Base-by-base conservation (phyloP, 2,797 vertebrate species). In the Oceanodroma leucorhoa region DNA sequence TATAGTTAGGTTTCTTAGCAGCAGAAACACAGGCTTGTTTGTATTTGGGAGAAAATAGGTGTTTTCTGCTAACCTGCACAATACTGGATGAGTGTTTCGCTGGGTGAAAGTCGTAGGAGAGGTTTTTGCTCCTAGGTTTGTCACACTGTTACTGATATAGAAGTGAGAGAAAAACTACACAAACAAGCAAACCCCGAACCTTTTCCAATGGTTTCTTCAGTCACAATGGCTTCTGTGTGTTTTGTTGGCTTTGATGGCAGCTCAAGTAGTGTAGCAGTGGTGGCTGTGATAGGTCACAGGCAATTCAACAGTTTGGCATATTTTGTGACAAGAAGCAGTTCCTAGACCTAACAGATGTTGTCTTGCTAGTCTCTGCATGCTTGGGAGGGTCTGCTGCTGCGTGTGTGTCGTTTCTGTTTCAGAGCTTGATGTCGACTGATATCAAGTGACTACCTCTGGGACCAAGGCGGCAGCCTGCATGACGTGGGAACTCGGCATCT, bases 251-350 rank as follows among this genome's bases (percentile, higher is more conserved):
- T 86, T 73, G 89, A 79, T 67, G 70, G 86, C 41, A 81, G 43
- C 78, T 77, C 20, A 61, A 84, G 32, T 26, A 21, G 67, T 29
- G 20, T 62, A 78, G 32, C 34, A 66, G 81, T 14, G 2, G 38
- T 40, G 54, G 84, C 93, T 89, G 81, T 83, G 80, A 61, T 8
- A 73, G 96, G 96, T 97, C 97, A 95, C 83, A 76, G 79, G 81
- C 95, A 93, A 64, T 89, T 91, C 94, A 89, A 96, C 90, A 93
- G 81, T 87, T 78, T 87, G 88, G 79, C 81, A 30, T 75, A 90
- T 71, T 85, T 94, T 88, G 95, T 97, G 96, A 97, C 51, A 34
- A 96, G 96, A 97, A 87, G 80, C 83, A 96, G 93, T 92, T 95
- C 67, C 90, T 73, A 82, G 64, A 79, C 24, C 69, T 36, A 76